Conservation (phyloP, 2,888 invertebrate genomes). For the Lycophotia porphyrea region DNA sequence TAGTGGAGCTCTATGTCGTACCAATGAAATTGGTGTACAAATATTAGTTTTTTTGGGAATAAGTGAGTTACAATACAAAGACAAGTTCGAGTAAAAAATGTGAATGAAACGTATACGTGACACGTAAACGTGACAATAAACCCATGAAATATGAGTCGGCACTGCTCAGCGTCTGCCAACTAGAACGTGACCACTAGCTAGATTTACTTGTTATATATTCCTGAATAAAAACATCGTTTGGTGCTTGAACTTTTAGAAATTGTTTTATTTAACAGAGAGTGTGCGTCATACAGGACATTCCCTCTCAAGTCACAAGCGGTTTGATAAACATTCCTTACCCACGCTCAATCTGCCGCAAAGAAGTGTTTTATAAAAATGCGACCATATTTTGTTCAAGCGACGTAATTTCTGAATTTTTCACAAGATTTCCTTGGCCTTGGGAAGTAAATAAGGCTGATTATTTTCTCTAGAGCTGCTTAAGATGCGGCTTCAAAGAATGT, state of each 20-base stretch:
- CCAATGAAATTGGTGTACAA: no score
- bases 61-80: no score
- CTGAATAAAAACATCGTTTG: conserved; percentile 17
- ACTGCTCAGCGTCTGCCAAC: conserved; percentile 3
- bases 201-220: conserved; percentile 10
- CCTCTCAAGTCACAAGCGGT: not conserved
- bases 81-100: no score
- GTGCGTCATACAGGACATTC: not conserved
- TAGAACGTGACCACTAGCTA: conserved; percentile 14
- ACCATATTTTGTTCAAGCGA: conserved; percentile 65
- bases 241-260: not conserved
- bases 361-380: conserved; percentile 51
- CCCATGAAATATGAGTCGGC: not conserved
- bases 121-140: conserved; percentile 2
- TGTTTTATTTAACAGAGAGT: not conserved
- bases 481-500: conserved; percentile 8
- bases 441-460: conserved; percentile 55
- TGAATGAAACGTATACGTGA: no score
- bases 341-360: not conserved
- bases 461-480: conserved; percentile 47
- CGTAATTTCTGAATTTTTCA: conserved; percentile 70
- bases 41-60: no score
- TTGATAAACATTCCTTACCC: conserved; percentile 5
- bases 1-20: no score
- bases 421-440: conserved; percentile 61